Percentiles rank a stretch among this genome's conserved stretches.
These are phyloP conservation scores for Aramus guarauna DNA, from an alignment of 2,113 vertebrate species.

Conservation along the genomic window DNA sequence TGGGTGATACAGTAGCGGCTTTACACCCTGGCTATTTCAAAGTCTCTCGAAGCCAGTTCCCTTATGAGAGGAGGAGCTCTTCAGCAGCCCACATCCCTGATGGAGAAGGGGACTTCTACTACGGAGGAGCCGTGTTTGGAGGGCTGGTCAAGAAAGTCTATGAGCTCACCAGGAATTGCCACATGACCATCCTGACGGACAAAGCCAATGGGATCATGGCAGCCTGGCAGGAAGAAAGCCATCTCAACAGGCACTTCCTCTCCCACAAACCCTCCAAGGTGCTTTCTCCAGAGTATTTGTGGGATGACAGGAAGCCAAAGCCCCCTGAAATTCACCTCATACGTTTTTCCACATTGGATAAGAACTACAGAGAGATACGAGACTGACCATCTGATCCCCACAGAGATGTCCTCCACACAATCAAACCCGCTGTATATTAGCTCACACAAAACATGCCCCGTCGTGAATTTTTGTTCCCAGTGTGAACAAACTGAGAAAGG, in stretches of 20 bases:
- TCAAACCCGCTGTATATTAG: not conserved
- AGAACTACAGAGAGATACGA: slow-evolving; percentile 54
- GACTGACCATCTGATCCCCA: not conserved
- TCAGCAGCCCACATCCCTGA: slow-evolving; percentile 69
- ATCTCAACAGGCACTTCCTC: slow-evolving; percentile 77
- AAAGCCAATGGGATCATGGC: slow-evolving; percentile 72
- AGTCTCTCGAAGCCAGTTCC: slow-evolving; percentile 19
- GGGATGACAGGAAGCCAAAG: slow-evolving; percentile 70
- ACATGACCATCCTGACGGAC: slow-evolving; percentile 67
- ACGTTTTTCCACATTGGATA: slow-evolving; percentile 64
- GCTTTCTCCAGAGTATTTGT: slow-evolving; percentile 79
- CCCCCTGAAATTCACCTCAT: slow-evolving; percentile 62
- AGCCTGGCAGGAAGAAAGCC: slow-evolving; percentile 80
- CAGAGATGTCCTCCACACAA: not conserved
- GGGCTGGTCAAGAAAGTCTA: slow-evolving; percentile 59
- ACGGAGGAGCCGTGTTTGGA: slow-evolving; percentile 72
- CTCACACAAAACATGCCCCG: not conserved
- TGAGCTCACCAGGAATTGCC: slow-evolving; percentile 67
- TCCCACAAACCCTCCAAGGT: slow-evolving; percentile 76
- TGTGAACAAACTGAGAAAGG: not conserved
- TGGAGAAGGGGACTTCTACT: slow-evolving; percentile 79
- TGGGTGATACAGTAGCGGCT: slow-evolving; percentile 69
- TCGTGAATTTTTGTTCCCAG: not conserved
- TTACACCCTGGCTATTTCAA: slow-evolving; percentile 75
- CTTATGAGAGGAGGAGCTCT: slow-evolving; percentile 68